Conservation (phyloP, 1,140 invertebrate genomes). For the Penaeus indicus region DNA sequence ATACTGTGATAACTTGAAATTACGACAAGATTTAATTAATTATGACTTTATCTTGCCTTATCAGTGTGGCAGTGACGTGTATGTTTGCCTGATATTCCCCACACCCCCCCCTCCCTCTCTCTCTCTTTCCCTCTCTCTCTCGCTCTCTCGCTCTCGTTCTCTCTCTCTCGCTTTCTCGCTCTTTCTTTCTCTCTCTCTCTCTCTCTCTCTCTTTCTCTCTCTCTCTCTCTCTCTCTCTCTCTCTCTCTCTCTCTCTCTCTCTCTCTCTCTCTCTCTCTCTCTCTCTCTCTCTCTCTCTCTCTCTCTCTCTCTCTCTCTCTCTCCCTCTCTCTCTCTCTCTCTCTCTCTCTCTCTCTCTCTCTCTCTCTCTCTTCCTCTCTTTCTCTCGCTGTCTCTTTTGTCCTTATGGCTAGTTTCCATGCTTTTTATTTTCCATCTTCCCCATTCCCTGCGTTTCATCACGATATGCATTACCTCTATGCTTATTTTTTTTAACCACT, state of each 20-base stretch:
- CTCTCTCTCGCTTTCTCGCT: too few relatives aligned
- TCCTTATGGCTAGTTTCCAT: too few relatives aligned
- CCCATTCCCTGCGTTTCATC: neutral
- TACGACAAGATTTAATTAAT: slow-evolving; percentile 32
- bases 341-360: slow-evolving; percentile 28
- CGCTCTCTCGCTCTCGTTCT: too few relatives aligned
- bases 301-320: slow-evolving; percentile 7
- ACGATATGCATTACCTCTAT: neutral
- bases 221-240: too few relatives aligned
- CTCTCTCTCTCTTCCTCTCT: slow-evolving; percentile 26
- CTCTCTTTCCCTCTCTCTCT: too few relatives aligned
- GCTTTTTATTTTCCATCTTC: too few relatives aligned
- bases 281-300: neutral
- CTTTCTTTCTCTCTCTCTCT: too few relatives aligned
- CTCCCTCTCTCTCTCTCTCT: slow-evolving; percentile 14
- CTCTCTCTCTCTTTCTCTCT: too few relatives aligned
- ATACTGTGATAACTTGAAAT: slow-evolving; percentile 11
- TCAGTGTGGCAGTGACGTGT: slow-evolving; percentile 3
- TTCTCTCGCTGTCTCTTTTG: neutral
- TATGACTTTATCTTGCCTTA: slow-evolving; percentile 24
- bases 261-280: neutral
- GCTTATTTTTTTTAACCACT: neutral
- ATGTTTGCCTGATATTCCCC: neutral
- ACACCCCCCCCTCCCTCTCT: too few relatives aligned
- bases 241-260: too few relatives aligned